Evolutionary conservation across 1,140 invertebrate species (phyloP), one percentile per base, ranked within the genome.

Genomic region (Heliconius eleuchia): DNA sequence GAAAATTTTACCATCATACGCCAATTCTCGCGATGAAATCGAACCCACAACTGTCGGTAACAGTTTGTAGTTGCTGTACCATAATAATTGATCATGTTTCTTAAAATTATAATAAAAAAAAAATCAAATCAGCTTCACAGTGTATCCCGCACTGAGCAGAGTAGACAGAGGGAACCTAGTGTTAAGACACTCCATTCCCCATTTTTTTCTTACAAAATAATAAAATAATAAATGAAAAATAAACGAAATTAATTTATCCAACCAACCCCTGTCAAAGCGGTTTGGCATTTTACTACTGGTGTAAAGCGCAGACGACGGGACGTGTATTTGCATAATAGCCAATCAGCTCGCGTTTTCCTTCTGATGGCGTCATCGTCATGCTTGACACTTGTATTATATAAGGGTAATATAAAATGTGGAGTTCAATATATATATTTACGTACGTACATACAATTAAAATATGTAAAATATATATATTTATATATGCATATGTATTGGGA

Each of bases 271-370:
- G 73, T 74, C 57, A 74, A 73, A 50, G 72, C 72, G 39, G 70
- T 46, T 76, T 73, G 74, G 74, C 74, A 80, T 80, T 74, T 72
- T 55, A 80, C 76, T 80, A 70, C 46, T 74, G 60, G 73, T 74
- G 70, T 46, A 74, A 39, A 75, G 73, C 50, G 27, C 66, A 37
- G 30, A n/a, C 57, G 57, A 76, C 74, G 57, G 57, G 46, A 39
- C n/a, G 60, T 39, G 50, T 30, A 76, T 80, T 80, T 80, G 50
- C 78, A 80, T 80, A 80, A 80, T 76, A 80, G 78, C 78, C 78
- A 80, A 80, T 80, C 78, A 80, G 70, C 52, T 52, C 73, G 52
- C 78, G 74, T 71, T 76, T 50, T 70, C 37, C 46, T 52, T 46
- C 66, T 52, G 50, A 60, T 18, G 42, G 72, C 50, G 70, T 30